A percentile compares a stretch with the other conserved stretches of the same genome.
Conservation (phyloP, 2,888 invertebrate species). For the Prostheceraeus crozeri region DNA sequence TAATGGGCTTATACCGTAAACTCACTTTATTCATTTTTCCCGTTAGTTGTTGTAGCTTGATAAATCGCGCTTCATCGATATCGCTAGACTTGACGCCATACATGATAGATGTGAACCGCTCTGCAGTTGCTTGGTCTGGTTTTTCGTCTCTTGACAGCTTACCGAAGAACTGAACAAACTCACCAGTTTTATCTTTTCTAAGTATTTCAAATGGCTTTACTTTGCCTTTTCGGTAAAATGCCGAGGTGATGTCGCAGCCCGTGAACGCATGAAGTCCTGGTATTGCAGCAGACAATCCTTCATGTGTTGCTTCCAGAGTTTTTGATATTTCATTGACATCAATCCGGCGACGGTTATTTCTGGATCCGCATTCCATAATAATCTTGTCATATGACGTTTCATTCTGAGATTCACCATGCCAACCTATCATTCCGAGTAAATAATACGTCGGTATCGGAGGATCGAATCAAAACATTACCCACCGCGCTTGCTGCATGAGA, state of each 20-base stretch:
- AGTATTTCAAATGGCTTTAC: conserved; percentile 26
- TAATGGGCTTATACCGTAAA: no score
- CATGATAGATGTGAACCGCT: no score
- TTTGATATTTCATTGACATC: conserved; percentile 31
- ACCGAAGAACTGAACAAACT: conserved; percentile 19
- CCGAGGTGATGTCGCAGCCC: conserved; percentile 30
- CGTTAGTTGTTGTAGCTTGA: no score
- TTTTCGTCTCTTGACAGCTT: no score
- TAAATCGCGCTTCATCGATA: no score
- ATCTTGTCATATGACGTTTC: no score
- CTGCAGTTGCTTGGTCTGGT: no score
- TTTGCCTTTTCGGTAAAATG: conserved; percentile 35
- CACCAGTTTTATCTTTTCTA: conserved; percentile 23
- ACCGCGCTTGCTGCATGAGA: conserved; percentile 24
- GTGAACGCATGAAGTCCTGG: conserved; percentile 36
- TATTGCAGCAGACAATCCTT: conserved; percentile 31
- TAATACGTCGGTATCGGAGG: conserved; percentile 20
- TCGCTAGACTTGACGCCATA: no score
- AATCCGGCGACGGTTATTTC: conserved; percentile 31
- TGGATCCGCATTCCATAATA: conserved; percentile 33
- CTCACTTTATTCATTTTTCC: no score
- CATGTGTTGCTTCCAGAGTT: conserved; percentile 17
- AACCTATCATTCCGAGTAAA: not conserved
- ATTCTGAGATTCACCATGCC: not conserved
- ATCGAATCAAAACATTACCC: conserved; percentile 23